A percentile compares a stretch with the other conserved stretches of the same genome.
phyloP scores from a whole-genome alignment of 2,888 invertebrate species.

The Drosophila tripunctata region DNA sequence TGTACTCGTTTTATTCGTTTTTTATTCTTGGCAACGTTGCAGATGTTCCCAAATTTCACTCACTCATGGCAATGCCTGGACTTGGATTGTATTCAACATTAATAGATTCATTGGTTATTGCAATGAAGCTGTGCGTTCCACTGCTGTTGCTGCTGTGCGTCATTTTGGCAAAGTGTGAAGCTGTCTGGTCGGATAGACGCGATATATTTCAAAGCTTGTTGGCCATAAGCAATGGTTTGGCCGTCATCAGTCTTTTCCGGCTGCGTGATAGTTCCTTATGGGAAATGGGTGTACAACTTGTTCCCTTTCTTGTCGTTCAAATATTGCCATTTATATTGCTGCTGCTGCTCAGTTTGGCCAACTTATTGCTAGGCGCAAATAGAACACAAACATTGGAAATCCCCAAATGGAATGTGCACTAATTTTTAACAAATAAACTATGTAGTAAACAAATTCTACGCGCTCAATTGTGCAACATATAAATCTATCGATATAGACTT shows the following conservation, averaged over 20 bases:
- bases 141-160: constrained; percentile 87
- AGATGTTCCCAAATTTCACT: constrained; percentile 96
- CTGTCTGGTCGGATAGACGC: constrained; percentile 26
- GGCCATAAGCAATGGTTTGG: constrained; percentile 92
- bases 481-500: too few species aligned
- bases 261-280: constrained; percentile 97
- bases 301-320: constrained; percentile 93
- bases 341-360: constrained; percentile 87
- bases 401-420: constrained; percentile 21
- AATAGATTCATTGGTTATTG: constrained; percentile 92
- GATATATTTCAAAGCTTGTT: constrained; percentile 89
- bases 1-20: constrained; percentile 93
- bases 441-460: not conserved
- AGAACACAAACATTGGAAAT: not conserved
- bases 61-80: constrained; percentile 94
- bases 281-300: constrained; percentile 96
- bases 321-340: constrained; percentile 89
- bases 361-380: constrained; percentile 83
- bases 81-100: constrained; percentile 96
- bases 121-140: constrained; percentile 93
- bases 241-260: constrained; percentile 92
- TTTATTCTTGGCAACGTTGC: constrained; percentile 98
- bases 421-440: not conserved
- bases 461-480: not conserved
- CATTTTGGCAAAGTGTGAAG: constrained; percentile 55